These are phyloP conservation scores for Stegodyphus dumicola DNA, from an alignment of 1,140 invertebrate species.

Conservation along the genomic window DNA sequence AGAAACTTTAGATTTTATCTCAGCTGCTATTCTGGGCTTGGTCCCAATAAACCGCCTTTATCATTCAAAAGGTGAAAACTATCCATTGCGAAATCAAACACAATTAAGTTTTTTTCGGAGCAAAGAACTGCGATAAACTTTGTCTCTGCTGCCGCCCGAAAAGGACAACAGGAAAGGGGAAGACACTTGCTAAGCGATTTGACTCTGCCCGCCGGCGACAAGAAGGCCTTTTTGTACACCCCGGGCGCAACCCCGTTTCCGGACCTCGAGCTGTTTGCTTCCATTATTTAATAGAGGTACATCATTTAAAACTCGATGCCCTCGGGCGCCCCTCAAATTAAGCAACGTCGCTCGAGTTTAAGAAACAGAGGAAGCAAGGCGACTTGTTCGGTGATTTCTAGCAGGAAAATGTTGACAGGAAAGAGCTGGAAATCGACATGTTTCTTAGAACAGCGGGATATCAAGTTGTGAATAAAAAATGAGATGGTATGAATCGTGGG, in stretches of 20 bases:
- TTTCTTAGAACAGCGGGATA: too few relatives aligned
- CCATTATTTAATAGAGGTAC: background rate
- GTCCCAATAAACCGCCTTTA: too few relatives aligned
- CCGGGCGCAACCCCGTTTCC: background rate
- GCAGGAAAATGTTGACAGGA: too few relatives aligned
- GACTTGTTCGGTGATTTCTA: too few relatives aligned
- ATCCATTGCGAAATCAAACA: background rate
- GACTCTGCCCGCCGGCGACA: background rate
- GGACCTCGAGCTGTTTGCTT: background rate
- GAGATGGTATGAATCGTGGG: too few relatives aligned
- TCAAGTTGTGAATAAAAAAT: too few relatives aligned
- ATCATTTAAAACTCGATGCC: background rate
- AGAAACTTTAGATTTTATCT: too few relatives aligned
- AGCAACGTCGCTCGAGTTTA: too few relatives aligned
- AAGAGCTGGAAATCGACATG: too few relatives aligned
- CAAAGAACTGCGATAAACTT: background rate
- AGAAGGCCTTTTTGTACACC: background rate
- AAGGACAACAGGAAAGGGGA: background rate
- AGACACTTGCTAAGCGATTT: background rate
- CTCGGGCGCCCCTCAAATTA: background rate
- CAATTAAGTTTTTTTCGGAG: background rate
- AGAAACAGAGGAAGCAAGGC: too few relatives aligned
- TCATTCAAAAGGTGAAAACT: background rate
- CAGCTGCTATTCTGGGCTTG: too few relatives aligned
- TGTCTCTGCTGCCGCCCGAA: background rate